phyloP scores from a whole-genome alignment of 23 tunicate genomes.

The Diplosoma virens region DNA sequence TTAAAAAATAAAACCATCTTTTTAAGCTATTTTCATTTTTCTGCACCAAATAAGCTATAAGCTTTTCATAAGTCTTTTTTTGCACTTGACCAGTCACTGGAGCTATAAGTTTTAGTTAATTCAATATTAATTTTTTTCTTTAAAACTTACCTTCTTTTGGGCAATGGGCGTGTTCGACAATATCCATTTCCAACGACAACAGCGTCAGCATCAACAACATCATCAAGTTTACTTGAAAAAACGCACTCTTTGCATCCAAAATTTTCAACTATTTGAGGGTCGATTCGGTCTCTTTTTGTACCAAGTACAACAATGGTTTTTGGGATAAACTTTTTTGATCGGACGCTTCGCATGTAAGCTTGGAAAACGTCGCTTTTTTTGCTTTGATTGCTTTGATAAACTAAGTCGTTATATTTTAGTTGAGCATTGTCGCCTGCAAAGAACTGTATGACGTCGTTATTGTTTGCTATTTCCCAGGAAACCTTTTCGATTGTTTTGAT shows the following conservation, averaged over 20 bases:
- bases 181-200: background rate
- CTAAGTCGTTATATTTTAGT: too few relatives aligned
- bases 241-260: background rate
- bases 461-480: background rate
- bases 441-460: background rate
- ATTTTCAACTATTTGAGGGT: too few relatives aligned
- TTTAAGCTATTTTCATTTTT: too few relatives aligned
- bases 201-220: background rate
- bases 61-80: too few relatives aligned
- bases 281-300: too few relatives aligned
- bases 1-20: too few relatives aligned
- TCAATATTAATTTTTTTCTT: too few relatives aligned
- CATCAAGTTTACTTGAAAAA: background rate
- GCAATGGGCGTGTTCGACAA: background rate
- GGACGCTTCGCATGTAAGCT: background rate
- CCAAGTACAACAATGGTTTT: conserved; percentile 1
- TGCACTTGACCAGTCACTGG: too few relatives aligned
- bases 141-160: background rate
- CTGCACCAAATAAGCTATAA: too few relatives aligned
- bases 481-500: background rate
- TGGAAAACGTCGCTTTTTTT: background rate
- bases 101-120: too few relatives aligned
- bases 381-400: background rate
- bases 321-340: too few relatives aligned
- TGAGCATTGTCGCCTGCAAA: background rate